Percentiles rank a stretch among this genome's conserved stretches.
Conservation (phyloP, 2,113 vertebrate species). For the Gambusia affinis region DNA sequence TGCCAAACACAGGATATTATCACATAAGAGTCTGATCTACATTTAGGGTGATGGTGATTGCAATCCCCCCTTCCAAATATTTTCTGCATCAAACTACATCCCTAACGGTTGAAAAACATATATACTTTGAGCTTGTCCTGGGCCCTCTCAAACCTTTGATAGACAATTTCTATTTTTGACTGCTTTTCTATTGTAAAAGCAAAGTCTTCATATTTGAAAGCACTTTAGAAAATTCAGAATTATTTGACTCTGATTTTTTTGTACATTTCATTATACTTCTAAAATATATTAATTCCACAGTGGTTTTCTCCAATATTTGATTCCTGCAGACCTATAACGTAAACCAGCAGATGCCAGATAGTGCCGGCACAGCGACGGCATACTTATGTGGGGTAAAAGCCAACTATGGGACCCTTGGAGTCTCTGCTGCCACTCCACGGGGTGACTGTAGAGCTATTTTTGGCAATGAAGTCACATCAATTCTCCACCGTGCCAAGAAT, state of each 20-base stretch:
- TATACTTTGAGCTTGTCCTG: no score
- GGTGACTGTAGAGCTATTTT: constrained; percentile 56
- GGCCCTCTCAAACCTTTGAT: no score
- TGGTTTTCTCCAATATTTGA: constrained; percentile 8
- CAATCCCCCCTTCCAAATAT: not conserved
- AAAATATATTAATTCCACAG: not conserved
- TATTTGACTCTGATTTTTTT: not conserved
- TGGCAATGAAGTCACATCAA: constrained; percentile 80
- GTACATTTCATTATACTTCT: not conserved
- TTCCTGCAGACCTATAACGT: constrained; percentile 80
- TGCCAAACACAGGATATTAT: no score
- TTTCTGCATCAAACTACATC: not conserved
- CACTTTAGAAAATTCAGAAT: not conserved
- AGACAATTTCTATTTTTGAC: no score
- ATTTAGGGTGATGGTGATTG: no score
- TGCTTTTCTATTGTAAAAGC: not conserved
- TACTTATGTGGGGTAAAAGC: constrained; percentile 85
- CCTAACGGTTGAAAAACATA: not conserved
- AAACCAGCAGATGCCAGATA: constrained; percentile 85
- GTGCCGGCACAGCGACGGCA: constrained; percentile 83
- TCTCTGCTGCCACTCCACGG: constrained; percentile 70
- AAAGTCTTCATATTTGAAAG: not conserved
- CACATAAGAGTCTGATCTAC: no score
- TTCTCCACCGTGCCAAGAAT: constrained; percentile 78
- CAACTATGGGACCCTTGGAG: constrained; percentile 82